A percentile compares a stretch with the other conserved stretches of the same genome.
Evolutionary conservation across 2,797 vertebrate genomes (phyloP).

Genomic region (Phataginus tetradactyla): DNA sequence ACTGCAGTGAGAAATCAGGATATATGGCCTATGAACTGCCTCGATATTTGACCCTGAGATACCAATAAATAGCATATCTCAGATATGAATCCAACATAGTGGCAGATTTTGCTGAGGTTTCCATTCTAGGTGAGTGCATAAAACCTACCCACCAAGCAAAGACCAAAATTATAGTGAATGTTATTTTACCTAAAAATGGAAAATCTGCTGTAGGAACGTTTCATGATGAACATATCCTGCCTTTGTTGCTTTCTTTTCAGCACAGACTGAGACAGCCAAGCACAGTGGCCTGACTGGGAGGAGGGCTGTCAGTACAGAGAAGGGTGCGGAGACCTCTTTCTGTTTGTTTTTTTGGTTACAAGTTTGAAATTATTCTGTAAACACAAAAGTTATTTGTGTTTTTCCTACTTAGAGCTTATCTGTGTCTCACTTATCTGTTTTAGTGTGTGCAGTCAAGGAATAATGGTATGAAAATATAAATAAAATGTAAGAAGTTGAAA

Average conservation of each 20-base stretch:
- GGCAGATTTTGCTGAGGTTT: not conserved
- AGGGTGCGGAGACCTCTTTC: not conserved
- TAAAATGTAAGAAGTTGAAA: not conserved
- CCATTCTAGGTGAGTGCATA: not conserved
- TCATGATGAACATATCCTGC: not conserved
- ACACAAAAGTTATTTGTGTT: conserved; percentile 18
- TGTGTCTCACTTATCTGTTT: not conserved
- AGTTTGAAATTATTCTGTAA: not conserved
- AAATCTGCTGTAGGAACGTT: not conserved
- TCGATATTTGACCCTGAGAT: not conserved
- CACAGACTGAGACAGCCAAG: not conserved
- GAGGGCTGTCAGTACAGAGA: not conserved
- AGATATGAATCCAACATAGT: not conserved
- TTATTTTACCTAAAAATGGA: not conserved
- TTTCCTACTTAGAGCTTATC: not conserved
- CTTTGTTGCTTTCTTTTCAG: not conserved
- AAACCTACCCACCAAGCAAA: not conserved
- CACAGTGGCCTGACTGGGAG: not conserved
- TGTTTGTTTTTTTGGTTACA: not conserved
- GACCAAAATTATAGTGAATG: not conserved
- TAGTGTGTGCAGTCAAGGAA: not conserved
- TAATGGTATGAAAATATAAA: not conserved
- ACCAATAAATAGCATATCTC: not conserved
- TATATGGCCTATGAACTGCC: not conserved
- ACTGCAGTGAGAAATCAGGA: not conserved